These are phyloP conservation scores for Syngnathus scovelli DNA, from an alignment of 2,113 vertebrate species.

Conservation along the genomic window DNA sequence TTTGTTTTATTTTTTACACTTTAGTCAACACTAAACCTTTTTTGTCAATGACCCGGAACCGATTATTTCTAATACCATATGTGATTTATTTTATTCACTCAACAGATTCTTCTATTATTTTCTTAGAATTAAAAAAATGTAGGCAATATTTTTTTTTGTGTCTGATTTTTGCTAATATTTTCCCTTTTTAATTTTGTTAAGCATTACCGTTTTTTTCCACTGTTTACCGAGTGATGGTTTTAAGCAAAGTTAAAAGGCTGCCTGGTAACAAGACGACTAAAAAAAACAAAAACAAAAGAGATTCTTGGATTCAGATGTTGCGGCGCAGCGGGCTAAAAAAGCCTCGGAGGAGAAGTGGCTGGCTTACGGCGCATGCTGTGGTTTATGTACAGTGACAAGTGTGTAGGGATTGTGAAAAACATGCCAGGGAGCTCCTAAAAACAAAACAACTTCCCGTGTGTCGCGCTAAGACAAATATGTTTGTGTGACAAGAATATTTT, in stretches of 20 bases:
- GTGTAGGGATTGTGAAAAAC: conserved; percentile 18
- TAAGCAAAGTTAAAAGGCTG: background rate
- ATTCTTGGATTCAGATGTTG: conserved; percentile 23
- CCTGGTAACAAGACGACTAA: background rate
- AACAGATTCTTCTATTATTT: too few species aligned
- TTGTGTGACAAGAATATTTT: conserved; percentile 63
- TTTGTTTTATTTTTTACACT: too few species aligned
- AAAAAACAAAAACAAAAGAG: conserved; percentile 18
- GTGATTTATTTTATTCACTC: too few species aligned
- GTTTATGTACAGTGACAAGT: conserved; percentile 1
- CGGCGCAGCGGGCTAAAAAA: conserved; percentile 22
- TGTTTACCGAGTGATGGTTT: background rate
- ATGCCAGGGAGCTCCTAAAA: conserved; percentile 1
- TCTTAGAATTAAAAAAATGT: too few species aligned
- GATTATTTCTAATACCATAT: too few species aligned
- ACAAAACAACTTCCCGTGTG: conserved; percentile 14
- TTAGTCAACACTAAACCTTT: too few species aligned
- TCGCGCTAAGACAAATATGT: conserved; percentile 33
- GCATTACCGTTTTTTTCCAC: too few species aligned
- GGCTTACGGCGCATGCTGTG: conserved; percentile 20
- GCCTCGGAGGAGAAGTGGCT: conserved; percentile 5
- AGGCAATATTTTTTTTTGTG: too few species aligned
- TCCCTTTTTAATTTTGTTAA: too few species aligned
- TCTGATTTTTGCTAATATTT: too few species aligned
- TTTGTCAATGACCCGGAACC: too few species aligned